Base-by-base conservation (phyloP, 2,113 vertebrate species). In the Scomber colias region DNA sequence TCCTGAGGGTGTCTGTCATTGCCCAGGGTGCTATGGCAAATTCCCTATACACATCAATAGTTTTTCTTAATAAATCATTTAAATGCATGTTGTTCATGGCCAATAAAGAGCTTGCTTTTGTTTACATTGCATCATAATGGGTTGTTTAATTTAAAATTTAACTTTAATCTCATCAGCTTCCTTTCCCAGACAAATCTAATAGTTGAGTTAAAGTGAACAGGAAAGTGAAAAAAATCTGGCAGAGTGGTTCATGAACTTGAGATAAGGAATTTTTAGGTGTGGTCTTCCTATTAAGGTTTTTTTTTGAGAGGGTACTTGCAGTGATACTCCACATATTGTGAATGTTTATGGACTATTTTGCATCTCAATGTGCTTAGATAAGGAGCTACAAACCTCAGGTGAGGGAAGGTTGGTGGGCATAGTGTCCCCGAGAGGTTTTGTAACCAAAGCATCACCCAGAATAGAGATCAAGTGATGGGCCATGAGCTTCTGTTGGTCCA, bases 401-500 rank as follows among this genome's bases (percentile, higher is more conserved):
- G 97, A 98, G 3, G 98, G 98, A 72, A 99, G 95, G 45, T 85
- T 69, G n/a, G 77, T 86, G 19, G 95, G 93, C 85, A 93, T 90
- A 19, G 85, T 91, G 46, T 93, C 80, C 0, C 96, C 95, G 0
- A 98, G 21, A 0, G 96, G 97, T 19, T 63, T 89, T 17, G 94
- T 92, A 88, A 99, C 62, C 72, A 99, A 94, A 91, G 95, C 94
- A 13, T 95, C 92, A 11, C 97, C 96, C 82, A 99, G 92, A 79
- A 97, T 97, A 5, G 90, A 85, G 0, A 67, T 93, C 93, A 99
- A 59, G 85, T 99, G 92, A 1, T 90, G 83, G 11, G 97, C 97
- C 96, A 99, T 97, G 64, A 95, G 89, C 13, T 91, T 96, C 94
- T 99, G 98, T 79, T 99, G 98, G 0, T 96, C 95, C 1, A 97